Evolutionary conservation across 2,797 vertebrate genomes (phyloP), one percentile per base, ranked within the genome.

Genomic region (Sphenodon punctatus): DNA sequence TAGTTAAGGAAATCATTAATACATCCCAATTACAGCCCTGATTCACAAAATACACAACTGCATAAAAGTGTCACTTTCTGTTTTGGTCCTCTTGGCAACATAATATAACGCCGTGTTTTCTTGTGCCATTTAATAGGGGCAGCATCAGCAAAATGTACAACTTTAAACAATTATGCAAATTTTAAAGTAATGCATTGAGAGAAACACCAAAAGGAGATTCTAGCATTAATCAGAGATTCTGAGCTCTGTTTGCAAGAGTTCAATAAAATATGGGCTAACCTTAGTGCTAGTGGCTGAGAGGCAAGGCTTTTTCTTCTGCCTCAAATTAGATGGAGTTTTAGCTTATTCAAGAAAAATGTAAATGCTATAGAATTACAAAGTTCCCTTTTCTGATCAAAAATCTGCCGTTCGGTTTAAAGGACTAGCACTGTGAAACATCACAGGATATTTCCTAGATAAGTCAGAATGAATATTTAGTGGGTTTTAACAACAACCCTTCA

Each of bases 121-220:
- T 25, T 70, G 42, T 83, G 91, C 67, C 68, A 61, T 88, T 92
- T 92, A 93, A 90, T 58, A 86, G 2, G 2, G 71, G 60, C 60
- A 76, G 48, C 68, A 93, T 90, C 89, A 71, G 79, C 75, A 92
- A 89, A 87, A 87, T 78, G 82, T 66, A 53, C 64, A 82, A 91
- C 75, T 92, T 73, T 77, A 89, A 92, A 70, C 66, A 88, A 85
- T 83, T 75, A 85, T 67, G 88, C 71, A 94, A 89, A 91, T 92
- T 68, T 88, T 85, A 67, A 93, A 93, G 79, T 84, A 87, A 73
- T 41, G 13, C 67, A 63, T 84, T 78, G 41, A 74, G 81, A 89
- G 67, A 76, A 82, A 90, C 84, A 87, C 63, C 67, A 85, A 90
- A 78, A 89, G 46, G 72, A 88, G 67, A 82, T 78, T 60, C 71